Percentiles rank a stretch among this genome's conserved stretches.
Conservation (phyloP, 2,888 invertebrate species). For the Erynnis tages region DNA sequence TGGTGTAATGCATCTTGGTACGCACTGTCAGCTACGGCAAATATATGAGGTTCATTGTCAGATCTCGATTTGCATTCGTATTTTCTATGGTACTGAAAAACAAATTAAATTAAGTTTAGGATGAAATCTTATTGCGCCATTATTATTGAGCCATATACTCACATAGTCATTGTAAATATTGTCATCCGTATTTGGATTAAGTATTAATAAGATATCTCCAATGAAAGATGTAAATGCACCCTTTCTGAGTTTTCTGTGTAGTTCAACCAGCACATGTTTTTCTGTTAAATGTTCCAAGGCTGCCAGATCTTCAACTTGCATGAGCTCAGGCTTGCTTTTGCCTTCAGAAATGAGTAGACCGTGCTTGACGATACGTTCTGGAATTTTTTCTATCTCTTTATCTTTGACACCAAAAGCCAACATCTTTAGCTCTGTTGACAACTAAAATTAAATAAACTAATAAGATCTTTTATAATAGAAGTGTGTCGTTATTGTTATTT, state of each 20-base stretch:
- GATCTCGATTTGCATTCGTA: conserved; percentile 93
- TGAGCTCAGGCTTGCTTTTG: conserved; percentile 83
- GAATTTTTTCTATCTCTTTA: conserved; percentile 55
- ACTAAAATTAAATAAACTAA: conserved; percentile 61
- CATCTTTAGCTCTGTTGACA: conserved; percentile 87
- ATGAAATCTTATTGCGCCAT: background rate
- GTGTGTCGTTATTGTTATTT: no score
- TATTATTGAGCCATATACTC: conserved; percentile 42
- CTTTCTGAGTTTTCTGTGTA: conserved; percentile 85
- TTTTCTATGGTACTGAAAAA: conserved; percentile 87
- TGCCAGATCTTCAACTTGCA: conserved; percentile 92
- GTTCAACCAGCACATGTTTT: conserved; percentile 84
- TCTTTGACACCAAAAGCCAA: conserved; percentile 71
- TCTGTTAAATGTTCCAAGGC: conserved; percentile 88
- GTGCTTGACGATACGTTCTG: conserved; percentile 76
- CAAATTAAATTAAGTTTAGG: conserved; percentile 2
- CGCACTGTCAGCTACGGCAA: conserved; percentile 93
- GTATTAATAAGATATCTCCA: conserved; percentile 88
- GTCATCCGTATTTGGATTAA: conserved; percentile 89
- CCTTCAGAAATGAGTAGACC: conserved; percentile 74
- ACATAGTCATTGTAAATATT: conserved; percentile 88
- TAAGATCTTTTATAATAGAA: conserved; percentile 29
- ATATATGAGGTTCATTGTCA: conserved; percentile 95
- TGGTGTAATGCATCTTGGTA: conserved; percentile 96
- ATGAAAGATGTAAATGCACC: conserved; percentile 89